Evolutionary conservation across 1,140 invertebrate species (phyloP), one percentile per base, ranked within the genome.

Genomic region (Aphelenchoides avenae): DNA sequence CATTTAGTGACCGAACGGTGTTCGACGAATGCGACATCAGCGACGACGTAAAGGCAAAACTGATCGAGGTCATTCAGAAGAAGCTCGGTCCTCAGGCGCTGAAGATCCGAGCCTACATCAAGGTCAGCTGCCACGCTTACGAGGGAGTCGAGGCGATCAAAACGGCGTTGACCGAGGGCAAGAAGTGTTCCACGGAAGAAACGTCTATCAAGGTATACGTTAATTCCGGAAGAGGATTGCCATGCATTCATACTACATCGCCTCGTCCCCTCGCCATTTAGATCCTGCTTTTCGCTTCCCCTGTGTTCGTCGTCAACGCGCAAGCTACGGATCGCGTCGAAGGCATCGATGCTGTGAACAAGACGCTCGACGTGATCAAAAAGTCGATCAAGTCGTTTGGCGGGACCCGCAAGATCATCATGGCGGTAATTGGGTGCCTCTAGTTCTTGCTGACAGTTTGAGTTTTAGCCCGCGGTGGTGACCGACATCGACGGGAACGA

Each of bases 141-240:
- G 93, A 98, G 79, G 95, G 95, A 27, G 95, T 99, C 70, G 93
- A 98, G 83, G 95, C 95, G 34, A 92, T 99, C 0, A 97, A 97
- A 79, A 82, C 86, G 54, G 91, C 95, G 0, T 80, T 99, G 3
- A 87, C 85, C 78, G 84, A 88, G 75, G 95, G 95, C 2, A 83
- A 98, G n/a, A 85, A 87, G 44, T 82, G 90, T 34, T 93, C 91
- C 3, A 93, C 89, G 5, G 86, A 88, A 70, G 88, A 91, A 62
- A 85, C 97, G 80, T 90, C 90, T 5, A 92, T 98, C 61, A 95
- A 94, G 81, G 82, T 83, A 65, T 59, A 58, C 30, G 49, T 59
- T 52, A 15, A 57, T 6, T 6, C n/a, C n/a, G n/a, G n/a, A n/a
- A n/a, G n/a, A n/a, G n/a, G n/a, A n/a, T n/a, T n/a, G 11, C 11